phyloP scores from a whole-genome alignment of 2,888 invertebrate species.

The Ornithoptera alexandrae region DNA sequence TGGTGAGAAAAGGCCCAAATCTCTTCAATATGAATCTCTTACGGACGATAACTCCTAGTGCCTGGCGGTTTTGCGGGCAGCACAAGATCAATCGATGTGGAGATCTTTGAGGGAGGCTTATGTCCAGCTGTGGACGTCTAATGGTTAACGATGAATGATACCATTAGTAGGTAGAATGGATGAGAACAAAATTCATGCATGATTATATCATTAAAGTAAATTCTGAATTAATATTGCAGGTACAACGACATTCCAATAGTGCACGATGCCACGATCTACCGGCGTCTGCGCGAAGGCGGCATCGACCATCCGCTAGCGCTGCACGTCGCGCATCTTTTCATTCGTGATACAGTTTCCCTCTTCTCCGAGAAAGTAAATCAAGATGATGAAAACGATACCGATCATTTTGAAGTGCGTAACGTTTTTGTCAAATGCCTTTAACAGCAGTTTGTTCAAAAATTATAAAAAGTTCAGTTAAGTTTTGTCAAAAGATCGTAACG shows the following conservation, averaged over 20 bases:
- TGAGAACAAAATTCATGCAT: neutral
- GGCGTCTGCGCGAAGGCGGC: slow-evolving; percentile 90
- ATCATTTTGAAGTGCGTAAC: slow-evolving; percentile 94
- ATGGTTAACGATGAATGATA: too few relatives aligned
- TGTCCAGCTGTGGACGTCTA: too few relatives aligned
- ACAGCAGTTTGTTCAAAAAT: too few relatives aligned
- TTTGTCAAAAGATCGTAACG: neutral
- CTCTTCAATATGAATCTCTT: too few relatives aligned
- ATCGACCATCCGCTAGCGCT: slow-evolving; percentile 96
- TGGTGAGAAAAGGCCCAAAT: too few relatives aligned
- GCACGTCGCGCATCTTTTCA: slow-evolving; percentile 98
- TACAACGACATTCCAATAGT: slow-evolving; percentile 97
- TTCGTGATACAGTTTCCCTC: slow-evolving; percentile 96
- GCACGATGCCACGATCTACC: slow-evolving; percentile 90
- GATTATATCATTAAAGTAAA: neutral
- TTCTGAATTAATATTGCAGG: slow-evolving; percentile 49
- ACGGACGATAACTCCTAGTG: too few relatives aligned
- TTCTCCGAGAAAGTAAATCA: slow-evolving; percentile 97
- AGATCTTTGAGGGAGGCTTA: too few relatives aligned
- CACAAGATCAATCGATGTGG: too few relatives aligned
- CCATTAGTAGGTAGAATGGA: too few relatives aligned
- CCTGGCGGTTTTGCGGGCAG: too few relatives aligned
- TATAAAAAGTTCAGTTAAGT: neutral
- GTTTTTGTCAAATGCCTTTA: neutral
- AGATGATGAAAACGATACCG: slow-evolving; percentile 95